Percentiles rank a stretch among this genome's conserved stretches.
These are phyloP conservation scores for Sphaerophoria rueppellii DNA, from an alignment of 2,888 invertebrate species.

Conservation along the genomic window DNA sequence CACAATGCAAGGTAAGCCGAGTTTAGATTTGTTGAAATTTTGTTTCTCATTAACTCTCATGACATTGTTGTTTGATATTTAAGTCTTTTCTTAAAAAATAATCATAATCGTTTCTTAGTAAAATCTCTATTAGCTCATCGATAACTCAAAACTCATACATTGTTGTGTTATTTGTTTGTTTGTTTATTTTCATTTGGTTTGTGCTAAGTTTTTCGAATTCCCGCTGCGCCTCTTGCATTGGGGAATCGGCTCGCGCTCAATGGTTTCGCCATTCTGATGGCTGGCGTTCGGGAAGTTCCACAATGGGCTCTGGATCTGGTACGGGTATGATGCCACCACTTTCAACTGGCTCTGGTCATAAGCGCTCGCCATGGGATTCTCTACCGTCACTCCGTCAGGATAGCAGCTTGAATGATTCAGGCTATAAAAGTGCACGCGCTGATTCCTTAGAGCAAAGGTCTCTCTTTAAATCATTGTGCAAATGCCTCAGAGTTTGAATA, in stretches of 20 bases:
- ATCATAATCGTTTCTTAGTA: neutral
- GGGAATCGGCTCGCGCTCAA: constrained; percentile 93
- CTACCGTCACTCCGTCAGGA: constrained; percentile 92
- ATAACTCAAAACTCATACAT: constrained; percentile 39
- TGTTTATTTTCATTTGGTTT: constrained; percentile 39
- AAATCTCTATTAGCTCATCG: constrained; percentile 24
- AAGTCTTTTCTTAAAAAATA: neutral
- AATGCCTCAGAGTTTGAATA: constrained; percentile 6
- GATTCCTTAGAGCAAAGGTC: constrained; percentile 94
- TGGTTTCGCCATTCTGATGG: constrained; percentile 96
- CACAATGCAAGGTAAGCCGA: constrained; percentile 87
- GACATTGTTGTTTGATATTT: neutral
- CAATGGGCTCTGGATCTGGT: constrained; percentile 85
- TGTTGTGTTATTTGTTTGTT: constrained; percentile 8
- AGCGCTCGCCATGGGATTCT: constrained; percentile 94
- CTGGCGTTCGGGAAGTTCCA: constrained; percentile 90
- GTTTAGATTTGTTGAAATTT: neutral
- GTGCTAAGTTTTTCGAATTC: constrained; percentile 82
- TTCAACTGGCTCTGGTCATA: constrained; percentile 83
- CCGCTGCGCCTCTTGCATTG: constrained; percentile 93
- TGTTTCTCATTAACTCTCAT: neutral
- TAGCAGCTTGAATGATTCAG: constrained; percentile 93
- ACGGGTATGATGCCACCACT: constrained; percentile 83
- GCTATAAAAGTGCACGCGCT: constrained; percentile 92
- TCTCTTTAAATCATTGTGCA: constrained; percentile 39